Evolutionary conservation across 2,888 invertebrate species (phyloP), one percentile per base, ranked within the genome.

Genomic region (Hypomecis punctinalis): DNA sequence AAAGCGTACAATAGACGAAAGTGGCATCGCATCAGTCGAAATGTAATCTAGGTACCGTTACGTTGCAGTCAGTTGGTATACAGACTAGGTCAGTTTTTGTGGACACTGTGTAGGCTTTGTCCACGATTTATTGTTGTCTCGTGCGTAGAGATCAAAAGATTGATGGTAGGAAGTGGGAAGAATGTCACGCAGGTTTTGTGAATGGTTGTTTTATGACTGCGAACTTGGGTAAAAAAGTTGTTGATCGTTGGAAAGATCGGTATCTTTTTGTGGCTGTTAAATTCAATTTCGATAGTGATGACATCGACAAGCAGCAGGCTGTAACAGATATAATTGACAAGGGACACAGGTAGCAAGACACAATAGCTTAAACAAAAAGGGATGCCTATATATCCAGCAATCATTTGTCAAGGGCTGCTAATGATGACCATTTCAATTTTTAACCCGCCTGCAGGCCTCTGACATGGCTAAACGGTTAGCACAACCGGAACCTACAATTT

Each of bases 41-140:
- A 85, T 83, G 86, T 89, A 90, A 90, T 90, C 87, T 85, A 78
- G 83, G 75, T 83, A 90, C 92, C 91, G 92, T 87, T 92, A 91
- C 63, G 86, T 90, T 89, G 90, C 91, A 91, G 88, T 89, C 83
- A 76, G 79, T 88, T 89, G 90, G 80, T 86, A 91, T 85, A 77
- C 85, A 82, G 90, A 90, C 85, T 85, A 90, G 92, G 92, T 91
- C 92, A 91, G 77, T 92, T 92, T 92, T 92, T 92, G 87, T 90
- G 75, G 60, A 67, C 67, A 54, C 47, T 55, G 49, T 45, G 57
- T 65, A 66, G 66, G 68, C 67, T 57, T 61, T 61, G 63, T 69
- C 64, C 66, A 56, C 62, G 46, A 47, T 55, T 61, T 68, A 66
- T 72, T 70, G 70, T 69, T 52, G 49, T 48, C 55, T 60, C 47